Base-by-base conservation (phyloP, 2,888 invertebrate genomes). In the Mesochorus sp. region DNA sequence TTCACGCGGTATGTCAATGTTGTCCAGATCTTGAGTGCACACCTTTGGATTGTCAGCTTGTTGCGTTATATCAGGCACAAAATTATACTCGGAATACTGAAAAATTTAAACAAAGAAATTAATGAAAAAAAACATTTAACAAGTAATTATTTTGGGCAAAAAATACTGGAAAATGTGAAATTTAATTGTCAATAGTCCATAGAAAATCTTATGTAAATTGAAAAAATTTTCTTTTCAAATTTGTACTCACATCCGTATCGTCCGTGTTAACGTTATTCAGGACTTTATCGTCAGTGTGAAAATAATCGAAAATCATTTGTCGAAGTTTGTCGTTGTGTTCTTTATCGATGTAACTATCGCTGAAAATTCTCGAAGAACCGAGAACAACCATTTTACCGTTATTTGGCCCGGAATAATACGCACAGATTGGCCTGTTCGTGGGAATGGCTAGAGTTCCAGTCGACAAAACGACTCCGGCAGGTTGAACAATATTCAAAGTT, bases 371-470 rank as follows among this genome's bases (percentile, higher is more conserved):
- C 0, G 96, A 96, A 0, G 99, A 98, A 0, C 99, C 99, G 67
- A 98, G 92, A 0, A 98, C 98, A 75, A 96, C 95, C 17, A 99
- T 92, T 89, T 96, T 95, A 0, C 97, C 95, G 79, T 92, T 93
- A 51, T 91, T 92, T 10, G 93, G 93, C 0, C 93, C 94, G 1
- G 92, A 92, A 85, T 95, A 96, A 85, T 97, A 93, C 0, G 98
- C 98, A 66, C 96, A 96, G 34, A 97, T 92, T 0, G 99, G 98
- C 82, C 99, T 93, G 91, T 98, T 97, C 17, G 97, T 95, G 0
- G 99, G 99, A 91, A 97, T 98, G 64, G 98, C 96, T 0, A 98
- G 96, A 72, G 96, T 96, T 39, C 99, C 99, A 83, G 97, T 97
- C 3, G 98, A 98, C 81, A 99, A 92, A 4, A 97, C 94, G 19